These are phyloP conservation scores for Crotalus viridis DNA, from an alignment of 2,113 vertebrate genomes.

Conservation along the genomic window DNA sequence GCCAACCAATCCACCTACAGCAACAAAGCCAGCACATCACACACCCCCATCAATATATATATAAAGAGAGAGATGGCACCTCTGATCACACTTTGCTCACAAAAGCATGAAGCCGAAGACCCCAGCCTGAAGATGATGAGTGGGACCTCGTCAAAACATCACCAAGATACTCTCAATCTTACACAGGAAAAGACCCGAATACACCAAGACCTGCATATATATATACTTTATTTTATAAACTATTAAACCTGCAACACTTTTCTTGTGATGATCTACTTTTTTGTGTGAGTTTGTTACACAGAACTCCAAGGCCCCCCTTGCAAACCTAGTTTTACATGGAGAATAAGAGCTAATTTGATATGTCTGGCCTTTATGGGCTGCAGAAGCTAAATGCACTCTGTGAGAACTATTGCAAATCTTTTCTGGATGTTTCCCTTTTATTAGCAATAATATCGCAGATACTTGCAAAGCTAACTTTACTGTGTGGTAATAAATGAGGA, in stretches of 20 bases:
- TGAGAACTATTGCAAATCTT: not conserved
- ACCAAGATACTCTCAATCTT: too few species aligned
- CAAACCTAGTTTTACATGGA: not conserved
- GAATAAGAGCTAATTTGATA: not conserved
- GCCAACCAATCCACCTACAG: too few species aligned
- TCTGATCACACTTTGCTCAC: too few species aligned
- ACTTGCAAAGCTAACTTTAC: constrained; percentile 38
- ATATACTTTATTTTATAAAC: not conserved
- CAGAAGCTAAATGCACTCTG: not conserved
- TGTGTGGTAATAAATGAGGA: not conserved
- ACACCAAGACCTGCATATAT: too few species aligned
- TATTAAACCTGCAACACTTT: not conserved
- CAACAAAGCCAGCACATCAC: too few species aligned
- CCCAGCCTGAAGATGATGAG: too few species aligned
- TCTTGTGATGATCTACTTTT: not conserved
- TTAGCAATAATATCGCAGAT: constrained; percentile 21
- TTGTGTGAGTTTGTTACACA: not conserved
- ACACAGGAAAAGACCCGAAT: too few species aligned
- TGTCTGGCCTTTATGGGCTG: not conserved
- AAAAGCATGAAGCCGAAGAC: too few species aligned
- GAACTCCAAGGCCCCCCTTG: accelerated
- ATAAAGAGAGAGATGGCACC: too few species aligned
- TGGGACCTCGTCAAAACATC: too few species aligned
- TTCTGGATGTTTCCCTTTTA: constrained; percentile 7
- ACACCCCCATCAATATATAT: too few species aligned